Evolutionary conservation across 37 sponge, comb jelly and placozoan genomes (phyloP).

Genomic region (Dysidea cf. avara): DNA sequence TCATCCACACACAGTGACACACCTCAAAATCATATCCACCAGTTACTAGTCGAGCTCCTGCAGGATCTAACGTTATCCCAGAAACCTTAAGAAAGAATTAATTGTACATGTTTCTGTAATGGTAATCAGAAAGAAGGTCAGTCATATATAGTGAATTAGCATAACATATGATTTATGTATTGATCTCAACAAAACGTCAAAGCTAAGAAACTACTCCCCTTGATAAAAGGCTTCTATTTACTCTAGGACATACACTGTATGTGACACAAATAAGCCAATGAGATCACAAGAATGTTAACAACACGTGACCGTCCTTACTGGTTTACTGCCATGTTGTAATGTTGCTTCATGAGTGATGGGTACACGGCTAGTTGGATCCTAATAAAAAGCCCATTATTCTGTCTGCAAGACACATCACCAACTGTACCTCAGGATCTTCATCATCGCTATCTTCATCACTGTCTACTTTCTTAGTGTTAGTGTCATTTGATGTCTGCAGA

Average conservation of each 20-base stretch:
- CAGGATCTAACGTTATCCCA: conserved; percentile 84
- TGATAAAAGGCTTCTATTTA: no score
- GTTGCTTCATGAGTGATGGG: conserved; percentile 60
- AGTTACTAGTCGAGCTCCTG: conserved; percentile 88
- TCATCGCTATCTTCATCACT: conserved; percentile 29
- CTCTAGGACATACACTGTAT: no score
- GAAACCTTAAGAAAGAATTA: conserved; percentile 55
- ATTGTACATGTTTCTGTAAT: background rate
- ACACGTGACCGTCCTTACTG: no score
- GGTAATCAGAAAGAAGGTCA: conserved; percentile 1
- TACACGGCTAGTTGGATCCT: background rate
- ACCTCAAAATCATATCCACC: conserved; percentile 90
- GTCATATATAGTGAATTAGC: background rate
- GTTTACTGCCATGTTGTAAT: conserved; percentile 78
- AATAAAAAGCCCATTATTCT: conserved; percentile 29
- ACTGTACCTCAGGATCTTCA: conserved; percentile 26
- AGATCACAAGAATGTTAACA: no score
- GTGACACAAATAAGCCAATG: no score
- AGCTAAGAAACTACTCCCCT: background rate
- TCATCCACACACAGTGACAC: background rate
- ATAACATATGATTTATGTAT: background rate
- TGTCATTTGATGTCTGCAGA: background rate
- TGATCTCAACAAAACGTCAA: background rate
- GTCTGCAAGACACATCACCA: conserved; percentile 7
- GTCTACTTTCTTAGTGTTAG: background rate